A percentile compares a stretch with the other conserved stretches of the same genome.
phyloP scores from a whole-genome alignment of 2,113 vertebrate species.

The Stomatorhinus ivindoensis region DNA sequence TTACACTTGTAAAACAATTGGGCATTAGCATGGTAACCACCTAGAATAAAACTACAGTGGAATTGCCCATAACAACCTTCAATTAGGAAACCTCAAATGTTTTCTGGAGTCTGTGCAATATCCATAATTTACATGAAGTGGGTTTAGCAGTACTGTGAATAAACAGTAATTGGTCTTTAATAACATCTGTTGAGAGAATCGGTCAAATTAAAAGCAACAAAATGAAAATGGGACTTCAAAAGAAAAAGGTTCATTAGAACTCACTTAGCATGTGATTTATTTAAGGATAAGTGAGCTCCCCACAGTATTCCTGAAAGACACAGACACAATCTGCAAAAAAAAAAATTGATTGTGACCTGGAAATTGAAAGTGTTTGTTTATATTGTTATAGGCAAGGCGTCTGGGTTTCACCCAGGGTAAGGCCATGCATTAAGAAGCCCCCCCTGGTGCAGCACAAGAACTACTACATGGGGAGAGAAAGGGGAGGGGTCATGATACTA shows the following conservation, averaged over 20 bases:
- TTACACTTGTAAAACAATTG: neutral
- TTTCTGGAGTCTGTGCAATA: neutral
- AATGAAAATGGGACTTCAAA: neutral
- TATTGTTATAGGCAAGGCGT: neutral
- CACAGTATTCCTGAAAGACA: neutral
- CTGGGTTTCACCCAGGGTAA: neutral
- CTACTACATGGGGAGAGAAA: neutral
- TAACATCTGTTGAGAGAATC: neutral
- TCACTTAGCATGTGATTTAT: neutral
- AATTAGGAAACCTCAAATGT: neutral
- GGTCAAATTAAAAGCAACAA: neutral
- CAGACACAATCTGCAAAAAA: neutral
- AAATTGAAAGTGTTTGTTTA: neutral
- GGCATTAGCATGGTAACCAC: neutral
- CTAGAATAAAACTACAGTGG: neutral
- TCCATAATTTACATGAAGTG: neutral
- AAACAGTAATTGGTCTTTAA: neutral
- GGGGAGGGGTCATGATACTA: neutral
- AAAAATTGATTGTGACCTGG: neutral
- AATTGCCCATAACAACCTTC: neutral
- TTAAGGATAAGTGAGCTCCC: neutral
- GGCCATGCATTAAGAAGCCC: neutral
- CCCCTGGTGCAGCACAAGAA: neutral
- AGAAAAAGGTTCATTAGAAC: neutral
- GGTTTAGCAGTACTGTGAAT: neutral